These are phyloP conservation scores for Lycorma delicatula DNA, from an alignment of 1,140 invertebrate species.

Conservation along the genomic window DNA sequence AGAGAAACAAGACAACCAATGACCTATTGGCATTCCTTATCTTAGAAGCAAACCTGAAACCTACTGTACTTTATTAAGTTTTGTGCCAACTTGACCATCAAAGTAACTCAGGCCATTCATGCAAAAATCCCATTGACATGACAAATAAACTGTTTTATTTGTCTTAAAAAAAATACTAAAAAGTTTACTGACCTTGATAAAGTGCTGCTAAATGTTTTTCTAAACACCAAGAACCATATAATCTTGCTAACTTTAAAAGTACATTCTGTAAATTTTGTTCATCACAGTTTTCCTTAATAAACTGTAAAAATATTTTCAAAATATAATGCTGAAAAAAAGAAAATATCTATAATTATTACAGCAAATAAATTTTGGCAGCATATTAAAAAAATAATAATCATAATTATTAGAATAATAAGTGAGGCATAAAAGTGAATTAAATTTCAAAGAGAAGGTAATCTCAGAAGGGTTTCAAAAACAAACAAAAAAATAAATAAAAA, in stretches of 20 bases:
- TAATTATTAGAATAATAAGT: no score
- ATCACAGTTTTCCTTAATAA: conserved; percentile 13
- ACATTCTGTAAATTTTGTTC: conserved; percentile 43
- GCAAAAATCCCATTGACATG: no score
- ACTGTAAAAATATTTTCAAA: conserved; percentile 25
- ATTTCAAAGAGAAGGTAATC: conserved; percentile 10
- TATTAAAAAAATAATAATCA: no score
- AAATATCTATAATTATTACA: conserved; percentile 12
- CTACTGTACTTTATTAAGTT: no score
- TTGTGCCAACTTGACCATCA: no score
- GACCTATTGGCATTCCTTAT: no score
- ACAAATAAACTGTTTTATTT: no score
- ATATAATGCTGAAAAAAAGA: conserved; percentile 26
- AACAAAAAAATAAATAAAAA: background rate
- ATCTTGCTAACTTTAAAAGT: conserved; percentile 51
- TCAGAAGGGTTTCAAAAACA: conserved; percentile 13
- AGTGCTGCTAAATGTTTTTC: conserved; percentile 67
- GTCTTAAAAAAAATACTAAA: background rate
- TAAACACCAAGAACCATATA: conserved; percentile 63
- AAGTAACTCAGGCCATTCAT: no score
- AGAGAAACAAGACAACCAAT: no score
- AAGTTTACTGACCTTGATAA: conserved; percentile 47
- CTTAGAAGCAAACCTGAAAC: no score
- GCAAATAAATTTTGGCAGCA: no score
- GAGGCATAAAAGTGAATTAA: no score